Evolutionary conservation across 2,113 vertebrate species (phyloP).

Genomic region (Myotis brandtii): DNA sequence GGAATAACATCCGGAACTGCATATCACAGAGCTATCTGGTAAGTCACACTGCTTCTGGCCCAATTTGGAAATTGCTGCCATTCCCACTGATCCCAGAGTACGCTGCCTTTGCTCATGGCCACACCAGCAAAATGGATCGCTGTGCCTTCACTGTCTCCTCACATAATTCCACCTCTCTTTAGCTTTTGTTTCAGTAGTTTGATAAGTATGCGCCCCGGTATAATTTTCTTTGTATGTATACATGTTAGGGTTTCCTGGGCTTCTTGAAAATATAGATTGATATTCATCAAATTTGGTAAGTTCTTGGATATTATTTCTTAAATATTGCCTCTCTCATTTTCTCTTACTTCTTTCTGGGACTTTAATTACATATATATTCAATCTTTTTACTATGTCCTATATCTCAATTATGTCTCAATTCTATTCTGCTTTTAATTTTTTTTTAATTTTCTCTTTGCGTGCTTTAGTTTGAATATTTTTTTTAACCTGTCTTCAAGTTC

Average conservation of each 20-base stretch:
- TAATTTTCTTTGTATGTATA: conserved; percentile 26
- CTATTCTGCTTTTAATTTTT: not conserved
- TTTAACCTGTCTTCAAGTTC: not conserved
- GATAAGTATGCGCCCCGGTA: not conserved
- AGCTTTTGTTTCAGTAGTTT: not conserved
- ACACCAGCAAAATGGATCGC: not conserved
- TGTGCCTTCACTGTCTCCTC: not conserved
- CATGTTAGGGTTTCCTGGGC: not conserved
- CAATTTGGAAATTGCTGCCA: not conserved
- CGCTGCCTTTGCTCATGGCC: not conserved
- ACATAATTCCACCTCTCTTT: not conserved
- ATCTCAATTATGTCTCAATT: not conserved
- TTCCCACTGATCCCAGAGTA: not conserved
- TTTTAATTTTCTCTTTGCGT: not conserved
- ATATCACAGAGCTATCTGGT: not conserved
- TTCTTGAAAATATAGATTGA: conserved; percentile 39
- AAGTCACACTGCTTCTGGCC: not conserved
- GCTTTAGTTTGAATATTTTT: not conserved
- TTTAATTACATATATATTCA: not conserved
- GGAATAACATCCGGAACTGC: not conserved
- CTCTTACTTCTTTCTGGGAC: not conserved
- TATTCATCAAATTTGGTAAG: not conserved
- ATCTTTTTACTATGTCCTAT: not conserved
- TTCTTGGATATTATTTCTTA: conserved; percentile 14
- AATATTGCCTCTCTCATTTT: conserved; percentile 1